phyloP scores from a whole-genome alignment of 1,140 invertebrate species.

The Leguminivora glycinivorella region DNA sequence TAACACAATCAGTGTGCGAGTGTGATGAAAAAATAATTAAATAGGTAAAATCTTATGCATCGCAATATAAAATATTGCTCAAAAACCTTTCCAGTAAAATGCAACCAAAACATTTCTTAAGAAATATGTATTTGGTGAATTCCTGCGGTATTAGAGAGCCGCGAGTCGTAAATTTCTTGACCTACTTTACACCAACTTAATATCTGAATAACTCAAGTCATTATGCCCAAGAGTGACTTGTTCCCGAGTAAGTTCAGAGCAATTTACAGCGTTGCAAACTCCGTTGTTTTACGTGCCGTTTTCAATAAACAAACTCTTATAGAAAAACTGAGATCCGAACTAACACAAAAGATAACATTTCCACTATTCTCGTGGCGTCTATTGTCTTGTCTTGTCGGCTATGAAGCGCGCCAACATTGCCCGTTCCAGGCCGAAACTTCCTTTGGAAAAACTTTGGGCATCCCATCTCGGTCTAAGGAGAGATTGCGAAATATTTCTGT shows the following conservation, averaged over 20 bases:
- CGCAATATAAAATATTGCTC: not conserved
- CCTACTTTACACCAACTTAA: slow-evolving; percentile 12
- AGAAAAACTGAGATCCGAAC: slow-evolving; percentile 22
- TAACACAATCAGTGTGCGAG: too few relatives aligned
- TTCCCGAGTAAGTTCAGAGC: slow-evolving; percentile 12
- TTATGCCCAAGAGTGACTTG: slow-evolving; percentile 14
- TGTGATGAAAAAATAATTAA: too few relatives aligned
- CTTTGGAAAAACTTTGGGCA: slow-evolving; percentile 53
- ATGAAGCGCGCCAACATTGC: slow-evolving; percentile 39
- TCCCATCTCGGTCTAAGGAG: slow-evolving; percentile 50
- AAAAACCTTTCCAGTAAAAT: not conserved
- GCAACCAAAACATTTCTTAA: not conserved
- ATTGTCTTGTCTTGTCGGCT: slow-evolving; percentile 46
- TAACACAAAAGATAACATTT: slow-evolving; percentile 44
- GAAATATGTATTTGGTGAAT: not conserved
- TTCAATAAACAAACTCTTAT: slow-evolving; percentile 28
- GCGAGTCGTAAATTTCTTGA: slow-evolving; percentile 10
- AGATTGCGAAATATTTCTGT: slow-evolving; percentile 65
- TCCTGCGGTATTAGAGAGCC: not conserved
- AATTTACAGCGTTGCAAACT: slow-evolving; percentile 19
- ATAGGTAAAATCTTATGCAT: too few relatives aligned
- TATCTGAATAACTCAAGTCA: slow-evolving; percentile 15
- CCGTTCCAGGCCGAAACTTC: slow-evolving; percentile 43
- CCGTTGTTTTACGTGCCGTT: slow-evolving; percentile 15
- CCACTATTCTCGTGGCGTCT: slow-evolving; percentile 42